Evolutionary conservation across 2,113 vertebrate genomes (phyloP).

Genomic region (Todiramphus saurophagus): DNA sequence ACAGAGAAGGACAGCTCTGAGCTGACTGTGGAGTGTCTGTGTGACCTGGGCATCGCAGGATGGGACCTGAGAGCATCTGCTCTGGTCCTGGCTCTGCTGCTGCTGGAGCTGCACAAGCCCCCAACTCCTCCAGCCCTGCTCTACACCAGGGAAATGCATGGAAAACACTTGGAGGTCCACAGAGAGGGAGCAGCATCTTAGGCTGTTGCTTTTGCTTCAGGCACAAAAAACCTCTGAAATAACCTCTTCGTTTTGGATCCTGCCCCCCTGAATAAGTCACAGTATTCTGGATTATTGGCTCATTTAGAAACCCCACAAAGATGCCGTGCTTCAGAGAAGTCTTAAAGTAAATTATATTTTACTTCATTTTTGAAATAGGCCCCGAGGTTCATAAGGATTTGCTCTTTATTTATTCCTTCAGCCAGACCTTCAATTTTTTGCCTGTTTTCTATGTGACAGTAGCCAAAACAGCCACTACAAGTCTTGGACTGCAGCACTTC

Average conservation of each 20-base stretch:
- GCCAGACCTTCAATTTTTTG: neutral
- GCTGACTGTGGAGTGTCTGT: neutral
- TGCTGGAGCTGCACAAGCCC: neutral
- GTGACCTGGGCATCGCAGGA: too few relatives aligned
- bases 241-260: neutral
- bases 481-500: neutral
- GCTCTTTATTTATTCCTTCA: neutral
- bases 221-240: neutral
- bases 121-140: rapidly evolving
- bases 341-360: neutral
- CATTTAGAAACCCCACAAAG: neutral
- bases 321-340: neutral
- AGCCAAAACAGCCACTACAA: neutral
- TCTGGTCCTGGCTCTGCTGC: neutral
- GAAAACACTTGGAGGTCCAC: neutral
- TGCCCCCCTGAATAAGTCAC: neutral
- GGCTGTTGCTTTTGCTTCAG: neutral
- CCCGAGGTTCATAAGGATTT: neutral
- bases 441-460: neutral
- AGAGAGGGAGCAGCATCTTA: neutral
- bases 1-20: neutral
- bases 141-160: neutral
- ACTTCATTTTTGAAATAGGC: neutral
- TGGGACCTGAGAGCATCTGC: neutral
- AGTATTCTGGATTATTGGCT: neutral